These are phyloP conservation scores for Sander vitreus DNA, from an alignment of 2,113 vertebrate genomes.

Conservation along the genomic window DNA sequence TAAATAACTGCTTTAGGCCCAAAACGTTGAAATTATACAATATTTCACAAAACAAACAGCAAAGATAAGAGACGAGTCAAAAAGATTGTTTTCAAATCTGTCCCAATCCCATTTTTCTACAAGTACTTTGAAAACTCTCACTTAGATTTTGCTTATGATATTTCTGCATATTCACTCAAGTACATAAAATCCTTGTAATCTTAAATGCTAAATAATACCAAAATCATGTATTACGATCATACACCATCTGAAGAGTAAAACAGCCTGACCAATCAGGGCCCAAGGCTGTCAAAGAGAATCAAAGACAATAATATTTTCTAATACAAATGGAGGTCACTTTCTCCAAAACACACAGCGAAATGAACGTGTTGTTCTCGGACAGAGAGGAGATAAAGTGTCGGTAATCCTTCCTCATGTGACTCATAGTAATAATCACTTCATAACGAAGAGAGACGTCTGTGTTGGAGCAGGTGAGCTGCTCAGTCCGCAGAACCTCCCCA, in stretches of 20 bases:
- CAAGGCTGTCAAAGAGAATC: background rate
- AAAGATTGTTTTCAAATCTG: too few species aligned
- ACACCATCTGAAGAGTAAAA: background rate
- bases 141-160: too few species aligned
- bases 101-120: too few species aligned
- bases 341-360: background rate
- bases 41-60: too few species aligned
- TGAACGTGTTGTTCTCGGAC: background rate
- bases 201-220: too few species aligned
- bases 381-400: conserved; percentile 39
- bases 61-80: too few species aligned
- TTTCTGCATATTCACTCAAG: too few species aligned
- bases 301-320: background rate
- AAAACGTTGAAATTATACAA: too few species aligned
- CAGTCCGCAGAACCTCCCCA: background rate
- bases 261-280: background rate
- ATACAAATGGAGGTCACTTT: background rate
- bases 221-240: too few species aligned
- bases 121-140: too few species aligned
- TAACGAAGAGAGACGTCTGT: conserved; percentile 49
- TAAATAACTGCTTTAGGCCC: too few species aligned
- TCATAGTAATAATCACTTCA: conserved; percentile 79
- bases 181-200: too few species aligned
- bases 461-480: conserved; percentile 9
- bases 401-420: conserved; percentile 79